Base-by-base conservation (phyloP, 2,113 vertebrate genomes). In the Mohoua ochrocephala region DNA sequence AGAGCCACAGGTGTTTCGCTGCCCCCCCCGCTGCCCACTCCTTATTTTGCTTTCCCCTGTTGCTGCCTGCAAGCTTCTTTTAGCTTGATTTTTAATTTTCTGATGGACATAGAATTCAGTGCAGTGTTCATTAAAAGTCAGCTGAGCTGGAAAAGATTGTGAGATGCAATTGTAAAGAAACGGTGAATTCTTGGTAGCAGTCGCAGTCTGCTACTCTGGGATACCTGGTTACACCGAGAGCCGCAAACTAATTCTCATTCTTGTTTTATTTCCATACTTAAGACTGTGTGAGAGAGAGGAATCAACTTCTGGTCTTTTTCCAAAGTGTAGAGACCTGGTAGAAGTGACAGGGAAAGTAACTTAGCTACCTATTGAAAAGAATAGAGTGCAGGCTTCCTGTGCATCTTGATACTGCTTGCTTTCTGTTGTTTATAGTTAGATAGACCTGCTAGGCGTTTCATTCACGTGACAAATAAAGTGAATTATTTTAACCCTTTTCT, bases 1-100 rank as follows among this genome's bases (percentile, higher is more conserved):
- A 4, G 39, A 80, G 16, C 12, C 35, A 65, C 13, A 8, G 13
- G 14, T 39, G 15, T 27, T 70, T 83, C 9, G 4, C 45, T 78
- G 41, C 10, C 8, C 9, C 30, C 17, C 14, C 5, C 3, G 0
- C 35, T 67, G 31, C 27, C 26, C 19, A 6, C 31, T 44, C 5
- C 7, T 7, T 30, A 1, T 60, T 71, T 57, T 71, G 30, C 30
- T 71, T 77, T 60, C 53, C 24, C 24, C 24, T 50, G 1, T 27
- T 35, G 24, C 45, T 84, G 27, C 19, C 59, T 73, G 31, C 11
- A 79, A 15, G 23, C 17, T 63, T 80, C 37, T 39, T 60, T 18
- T 15, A 17, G 59, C 31, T 12, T 27, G 23, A 45, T 74, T 85
- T 54, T 70, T 56, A 63, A 70, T 10, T 64, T 54, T 71, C 41